Evolutionary conservation across 2,888 invertebrate species (phyloP).

Genomic region (Lasius platythorax): DNA sequence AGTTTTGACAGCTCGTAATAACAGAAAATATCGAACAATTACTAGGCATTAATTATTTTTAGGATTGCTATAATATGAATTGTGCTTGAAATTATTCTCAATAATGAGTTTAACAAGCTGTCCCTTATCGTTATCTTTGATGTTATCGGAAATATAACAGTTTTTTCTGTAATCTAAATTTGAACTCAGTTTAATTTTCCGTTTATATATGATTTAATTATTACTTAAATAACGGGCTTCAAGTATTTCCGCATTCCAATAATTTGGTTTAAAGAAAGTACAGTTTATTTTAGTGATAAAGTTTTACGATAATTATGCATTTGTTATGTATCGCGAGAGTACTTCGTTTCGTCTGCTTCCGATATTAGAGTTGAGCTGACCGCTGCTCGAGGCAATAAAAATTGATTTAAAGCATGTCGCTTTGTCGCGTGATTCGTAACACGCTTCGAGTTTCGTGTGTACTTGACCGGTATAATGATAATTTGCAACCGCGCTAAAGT

Average conservation of each 20-base stretch:
- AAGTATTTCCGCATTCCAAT: neutral
- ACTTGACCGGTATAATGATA: slow-evolving; percentile 26
- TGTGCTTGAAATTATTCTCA: neutral
- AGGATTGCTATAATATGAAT: neutral
- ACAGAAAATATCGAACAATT: slow-evolving; percentile 4
- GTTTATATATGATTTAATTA: neutral
- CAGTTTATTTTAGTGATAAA: neutral
- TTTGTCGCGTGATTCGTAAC: slow-evolving; percentile 17
- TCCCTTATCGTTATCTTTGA: neutral
- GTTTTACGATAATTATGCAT: neutral
- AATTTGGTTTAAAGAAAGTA: neutral
- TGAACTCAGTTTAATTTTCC: slow-evolving; percentile 6
- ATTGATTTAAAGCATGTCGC: slow-evolving; percentile 36
- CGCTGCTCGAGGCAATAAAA: slow-evolving; percentile 16
- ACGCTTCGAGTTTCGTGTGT: slow-evolving; percentile 25
- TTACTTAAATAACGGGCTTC: neutral
- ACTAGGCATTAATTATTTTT: slow-evolving; percentile 2
- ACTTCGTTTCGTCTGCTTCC: neutral
- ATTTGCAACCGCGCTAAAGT: neutral
- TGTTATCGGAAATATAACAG: slow-evolving; percentile 6
- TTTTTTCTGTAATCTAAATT: neutral
- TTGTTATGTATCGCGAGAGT: neutral
- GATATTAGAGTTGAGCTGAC: neutral
- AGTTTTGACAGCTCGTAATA: neutral
- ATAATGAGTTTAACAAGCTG: slow-evolving; percentile 17